Evolutionary conservation across 1,140 invertebrate genomes (phyloP), one percentile per base, ranked within the genome.

Genomic region (Drosophila lacertosa): DNA sequence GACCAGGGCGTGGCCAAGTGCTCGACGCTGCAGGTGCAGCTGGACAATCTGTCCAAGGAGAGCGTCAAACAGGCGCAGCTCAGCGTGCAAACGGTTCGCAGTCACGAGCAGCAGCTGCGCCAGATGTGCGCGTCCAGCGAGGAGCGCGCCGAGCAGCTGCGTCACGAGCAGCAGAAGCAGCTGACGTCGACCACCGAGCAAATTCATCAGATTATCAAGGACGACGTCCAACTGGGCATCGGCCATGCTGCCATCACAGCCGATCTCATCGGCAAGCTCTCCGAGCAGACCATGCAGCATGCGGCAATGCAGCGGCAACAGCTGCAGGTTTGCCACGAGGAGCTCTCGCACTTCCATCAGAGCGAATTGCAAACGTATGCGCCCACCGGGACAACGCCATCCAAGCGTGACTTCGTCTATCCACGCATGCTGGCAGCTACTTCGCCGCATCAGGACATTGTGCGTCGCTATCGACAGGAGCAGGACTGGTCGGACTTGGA

Each of bases 381-480:
- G 5, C 55, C 80, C 6, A 83, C 81, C 4, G 94, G 94, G 1
- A 81, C 91, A 18, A 96, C 95, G 0, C 95, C 95, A 2, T 91
- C 92, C 2, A 93, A 93, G 64, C 92, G 90, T 59, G 92, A 94
- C 5, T 96, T 94, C 80, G 63, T 88, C 1, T 96, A 94, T 92
- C 95, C 95, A 48, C 92, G 92, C 59, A 42, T 83, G 0, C 76
- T 96, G 54, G 92, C 89, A 1, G 79, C 91, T 39, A 95, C 95
- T 2, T 96, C 95, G 0, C 95, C 95, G 0, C 94, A 95, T 74
- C 93, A 94, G 24, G 89, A 93, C 1, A 94, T 96, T 24, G 90
- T 96, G n/a, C 88, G 92, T 40, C 90, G 93, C 26, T 95, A 93
- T 77, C 91, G 94, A 0, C 74, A 89, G 62, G 90, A 91, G 39